Conservation (phyloP, 2,113 vertebrate species). For the Echinops telfairi region DNA sequence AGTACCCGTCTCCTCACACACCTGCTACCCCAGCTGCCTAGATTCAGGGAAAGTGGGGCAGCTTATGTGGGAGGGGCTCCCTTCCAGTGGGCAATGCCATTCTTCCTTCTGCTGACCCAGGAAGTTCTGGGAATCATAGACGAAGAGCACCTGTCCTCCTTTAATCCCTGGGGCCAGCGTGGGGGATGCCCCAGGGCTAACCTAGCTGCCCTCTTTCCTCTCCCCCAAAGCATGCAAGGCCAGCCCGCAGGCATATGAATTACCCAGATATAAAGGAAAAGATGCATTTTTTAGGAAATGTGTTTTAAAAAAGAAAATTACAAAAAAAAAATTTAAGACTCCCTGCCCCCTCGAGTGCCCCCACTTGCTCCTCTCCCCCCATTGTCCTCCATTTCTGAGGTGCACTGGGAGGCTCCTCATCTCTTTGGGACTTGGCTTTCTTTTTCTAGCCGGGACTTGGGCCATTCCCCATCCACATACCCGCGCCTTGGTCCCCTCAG, state of each 20-base stretch:
- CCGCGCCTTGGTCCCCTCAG: slow-evolving; percentile 17
- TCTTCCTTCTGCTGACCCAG: no score
- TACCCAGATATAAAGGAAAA: slow-evolving; percentile 81
- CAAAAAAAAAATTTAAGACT: slow-evolving; percentile 59
- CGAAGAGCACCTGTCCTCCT: not conserved
- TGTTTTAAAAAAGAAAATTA: slow-evolving; percentile 84
- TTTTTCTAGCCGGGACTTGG: slow-evolving; percentile 70
- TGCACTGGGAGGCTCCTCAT: slow-evolving; percentile 68
- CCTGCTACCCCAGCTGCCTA: slow-evolving; percentile 20
- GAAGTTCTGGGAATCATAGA: no score
- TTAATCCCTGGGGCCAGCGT: slow-evolving; percentile 48
- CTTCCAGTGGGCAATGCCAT: no score
- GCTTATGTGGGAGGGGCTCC: not conserved
- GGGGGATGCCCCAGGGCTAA: not conserved
- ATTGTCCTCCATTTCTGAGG: slow-evolving; percentile 59
- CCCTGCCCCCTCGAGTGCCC: slow-evolving; percentile 45
- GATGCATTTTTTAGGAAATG: slow-evolving; percentile 81
- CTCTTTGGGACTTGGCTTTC: slow-evolving; percentile 46
- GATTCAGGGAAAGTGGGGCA: slow-evolving; percentile 68
- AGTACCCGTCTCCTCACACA: not conserved
- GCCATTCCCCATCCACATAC: slow-evolving; percentile 42
- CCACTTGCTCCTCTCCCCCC: not conserved
- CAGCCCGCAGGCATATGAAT: slow-evolving; percentile 59
- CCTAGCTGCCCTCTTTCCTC: not conserved
- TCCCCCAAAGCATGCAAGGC: slow-evolving; percentile 65